These are phyloP conservation scores for Linyphia triangularis DNA, from an alignment of 2,888 invertebrate species.

Conservation along the genomic window DNA sequence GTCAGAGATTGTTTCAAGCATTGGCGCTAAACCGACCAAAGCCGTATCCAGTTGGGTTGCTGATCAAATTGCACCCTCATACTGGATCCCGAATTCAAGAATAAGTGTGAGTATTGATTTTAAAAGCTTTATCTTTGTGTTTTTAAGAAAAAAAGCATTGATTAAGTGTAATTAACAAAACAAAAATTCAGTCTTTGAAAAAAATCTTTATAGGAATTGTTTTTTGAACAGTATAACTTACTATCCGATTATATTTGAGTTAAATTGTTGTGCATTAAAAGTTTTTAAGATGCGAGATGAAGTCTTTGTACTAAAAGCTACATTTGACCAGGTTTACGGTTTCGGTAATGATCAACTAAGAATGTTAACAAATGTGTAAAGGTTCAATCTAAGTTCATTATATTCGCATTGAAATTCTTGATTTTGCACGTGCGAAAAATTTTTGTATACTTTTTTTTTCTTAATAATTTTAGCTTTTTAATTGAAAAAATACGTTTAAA, in stretches of 20 bases:
- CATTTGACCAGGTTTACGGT: too few species aligned
- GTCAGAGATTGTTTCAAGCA: constrained; percentile 84
- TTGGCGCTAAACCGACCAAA: constrained; percentile 87
- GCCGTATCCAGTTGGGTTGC: constrained; percentile 86
- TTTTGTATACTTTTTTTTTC: neutral
- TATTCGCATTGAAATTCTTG: neutral
- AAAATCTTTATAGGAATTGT: neutral
- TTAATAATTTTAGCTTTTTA: neutral
- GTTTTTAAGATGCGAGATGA: too few species aligned
- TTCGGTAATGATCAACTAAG: too few species aligned
- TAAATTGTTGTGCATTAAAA: too few species aligned
- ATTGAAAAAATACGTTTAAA: too few species aligned
- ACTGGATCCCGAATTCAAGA: constrained; percentile 89
- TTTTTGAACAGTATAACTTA: neutral
- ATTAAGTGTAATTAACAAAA: neutral
- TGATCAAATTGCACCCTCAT: constrained; percentile 88
- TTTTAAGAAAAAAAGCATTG: neutral
- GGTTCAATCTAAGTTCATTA: too few species aligned
- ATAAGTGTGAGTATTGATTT: constrained; percentile 83
- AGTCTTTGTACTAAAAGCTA: too few species aligned
- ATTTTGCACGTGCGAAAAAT: neutral
- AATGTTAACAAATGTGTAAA: too few species aligned
- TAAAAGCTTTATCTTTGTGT: neutral
- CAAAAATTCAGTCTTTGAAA: neutral
- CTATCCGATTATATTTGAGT: neutral